These are phyloP conservation scores for Dermochelys coriacea DNA, from an alignment of 2,797 vertebrate genomes.

Conservation along the genomic window DNA sequence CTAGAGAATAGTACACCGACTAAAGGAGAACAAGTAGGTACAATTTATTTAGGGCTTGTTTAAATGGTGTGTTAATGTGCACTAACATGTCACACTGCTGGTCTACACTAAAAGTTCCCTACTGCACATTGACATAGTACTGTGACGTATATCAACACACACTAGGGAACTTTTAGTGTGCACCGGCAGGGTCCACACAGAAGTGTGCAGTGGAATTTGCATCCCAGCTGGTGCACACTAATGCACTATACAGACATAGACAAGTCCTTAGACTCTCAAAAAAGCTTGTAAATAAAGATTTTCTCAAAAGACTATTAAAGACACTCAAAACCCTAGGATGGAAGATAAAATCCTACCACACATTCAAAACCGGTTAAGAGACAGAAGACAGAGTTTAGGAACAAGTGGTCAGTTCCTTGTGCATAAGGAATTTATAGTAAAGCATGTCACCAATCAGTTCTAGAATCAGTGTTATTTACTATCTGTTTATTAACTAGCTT, in stretches of 20 bases:
- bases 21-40: neutral
- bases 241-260: neutral
- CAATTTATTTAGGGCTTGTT: neutral
- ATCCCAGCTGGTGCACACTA: neutral
- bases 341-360: neutral
- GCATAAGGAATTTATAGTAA: neutral
- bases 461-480: neutral
- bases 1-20: neutral
- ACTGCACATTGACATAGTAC: neutral
- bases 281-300: neutral
- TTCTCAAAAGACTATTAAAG: neutral
- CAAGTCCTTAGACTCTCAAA: neutral
- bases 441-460: neutral
- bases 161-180: neutral
- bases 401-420: neutral
- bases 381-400: neutral
- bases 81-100: neutral
- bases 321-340: fast-evolving
- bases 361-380: neutral
- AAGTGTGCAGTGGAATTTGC: neutral
- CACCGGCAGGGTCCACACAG: too few species aligned
- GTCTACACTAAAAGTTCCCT: neutral
- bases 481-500: neutral
- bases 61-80: neutral
- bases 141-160: neutral